Evolutionary conservation across 1,140 invertebrate genomes (phyloP), one percentile per base, ranked within the genome.

Genomic region (Drosophila auraria): DNA sequence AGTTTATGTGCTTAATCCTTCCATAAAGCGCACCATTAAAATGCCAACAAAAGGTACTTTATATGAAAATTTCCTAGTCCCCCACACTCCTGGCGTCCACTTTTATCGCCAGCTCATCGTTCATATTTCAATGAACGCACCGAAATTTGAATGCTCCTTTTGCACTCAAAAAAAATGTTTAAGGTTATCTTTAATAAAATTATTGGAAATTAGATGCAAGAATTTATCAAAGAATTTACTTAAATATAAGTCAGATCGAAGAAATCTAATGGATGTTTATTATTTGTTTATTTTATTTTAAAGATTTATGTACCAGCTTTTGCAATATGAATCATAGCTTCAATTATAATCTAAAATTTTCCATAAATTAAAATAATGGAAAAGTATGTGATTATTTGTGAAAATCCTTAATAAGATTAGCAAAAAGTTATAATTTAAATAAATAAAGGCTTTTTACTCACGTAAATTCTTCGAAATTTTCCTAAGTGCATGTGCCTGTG

Each of bases 31-130:
- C 78, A 58, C 84, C 83, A 91, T 91, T 91, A 91, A 91, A 91
- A 91, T 91, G 78, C 87, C 87, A 91, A 91, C 83, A 84, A 91
- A 91, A 91, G 87, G 87, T 91, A 91, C 89, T 91, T 91, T 91
- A 87, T 89, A 91, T 91, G 87, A 89, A 91, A 91, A 91, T 91
- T 82, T 84, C 70, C 59, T 56, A 63, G 44, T 66, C 61, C 75
- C 66, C 70, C 58, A 75, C 53, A 14, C 27, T 49, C 23, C 23
- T 15, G 42, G 42, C 74, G 64, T 60, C 64, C 79, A 87, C 75
- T 89, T 87, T 87, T 87, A 87, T 87, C 84, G 65, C 65, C 80
- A 30, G 68, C 59, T 78, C 71, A 61, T 77, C 76, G 83, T 78
- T 87, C 81, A 89, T 89, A 87, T 87, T 87, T 87, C 84, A 87